phyloP scores from a whole-genome alignment of 2,888 invertebrate genomes.

The Ophion ventricosus region DNA sequence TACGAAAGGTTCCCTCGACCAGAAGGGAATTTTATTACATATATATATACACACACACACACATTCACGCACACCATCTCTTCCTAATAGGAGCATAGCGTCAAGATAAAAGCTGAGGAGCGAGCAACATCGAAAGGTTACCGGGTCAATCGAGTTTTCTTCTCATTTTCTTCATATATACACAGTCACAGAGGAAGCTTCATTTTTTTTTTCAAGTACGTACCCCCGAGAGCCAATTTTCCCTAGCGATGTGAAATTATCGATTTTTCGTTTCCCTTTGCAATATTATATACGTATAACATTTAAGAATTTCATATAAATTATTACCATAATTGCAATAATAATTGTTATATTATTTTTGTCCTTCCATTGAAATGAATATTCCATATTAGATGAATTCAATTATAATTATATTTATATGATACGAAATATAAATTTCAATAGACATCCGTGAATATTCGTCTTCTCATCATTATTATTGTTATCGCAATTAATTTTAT shows the following conservation, averaged over 20 bases:
- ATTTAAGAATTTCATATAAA: too few species aligned
- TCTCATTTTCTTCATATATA: conserved; percentile 32
- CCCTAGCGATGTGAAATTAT: background rate
- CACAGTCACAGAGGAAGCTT: background rate
- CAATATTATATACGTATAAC: background rate
- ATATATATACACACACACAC: too few species aligned
- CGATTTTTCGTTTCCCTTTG: background rate
- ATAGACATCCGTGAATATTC: too few species aligned
- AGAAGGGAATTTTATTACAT: background rate
- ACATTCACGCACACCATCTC: too few species aligned
- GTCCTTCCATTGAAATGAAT: too few species aligned
- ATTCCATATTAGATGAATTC: too few species aligned
- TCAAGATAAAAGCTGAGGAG: conserved; percentile 28
- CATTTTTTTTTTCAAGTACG: background rate
- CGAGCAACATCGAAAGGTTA: conserved; percentile 56
- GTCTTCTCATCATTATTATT: too few species aligned
- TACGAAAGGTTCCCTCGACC: conserved; percentile 20
- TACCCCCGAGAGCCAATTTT: background rate
- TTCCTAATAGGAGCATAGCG: conserved; percentile 5
- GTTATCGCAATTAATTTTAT: too few species aligned
- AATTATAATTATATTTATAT: too few species aligned
- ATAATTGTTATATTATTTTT: too few species aligned
- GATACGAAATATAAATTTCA: too few species aligned
- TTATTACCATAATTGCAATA: too few species aligned
- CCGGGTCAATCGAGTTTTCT: conserved; percentile 60